Evolutionary conservation across 2,888 invertebrate genomes (phyloP).

Genomic region (Drosophila birchii): DNA sequence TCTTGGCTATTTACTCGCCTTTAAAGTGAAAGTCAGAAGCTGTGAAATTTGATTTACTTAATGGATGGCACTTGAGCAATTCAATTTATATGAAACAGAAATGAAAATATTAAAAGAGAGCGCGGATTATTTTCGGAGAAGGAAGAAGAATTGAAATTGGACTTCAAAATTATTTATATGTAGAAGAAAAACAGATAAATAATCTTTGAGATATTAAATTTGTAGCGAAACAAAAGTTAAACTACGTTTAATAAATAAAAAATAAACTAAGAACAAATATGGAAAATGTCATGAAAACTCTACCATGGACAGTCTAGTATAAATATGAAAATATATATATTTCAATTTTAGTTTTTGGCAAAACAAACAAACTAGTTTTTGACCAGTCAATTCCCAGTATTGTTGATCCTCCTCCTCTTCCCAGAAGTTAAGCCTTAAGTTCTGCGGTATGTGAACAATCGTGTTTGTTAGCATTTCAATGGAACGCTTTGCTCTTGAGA

Average conservation of each 20-base stretch:
- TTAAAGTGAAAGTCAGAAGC: constrained; percentile 7
- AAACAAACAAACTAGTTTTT: constrained; percentile 3
- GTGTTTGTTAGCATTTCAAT: constrained; percentile 24
- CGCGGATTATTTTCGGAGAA: not conserved
- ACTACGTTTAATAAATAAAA: not conserved
- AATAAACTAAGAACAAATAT: not conserved
- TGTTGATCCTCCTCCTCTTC: not conserved
- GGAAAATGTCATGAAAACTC: not conserved
- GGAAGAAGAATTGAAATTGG: not conserved
- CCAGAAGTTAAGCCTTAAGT: constrained; percentile 1
- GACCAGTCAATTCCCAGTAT: constrained; percentile 5
- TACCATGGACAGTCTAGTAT: too few species aligned
- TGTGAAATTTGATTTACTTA: constrained; percentile 19
- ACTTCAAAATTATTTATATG: not conserved
- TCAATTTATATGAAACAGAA: not conserved
- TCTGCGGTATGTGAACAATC: constrained; percentile 20
- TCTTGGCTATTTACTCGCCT: not conserved
- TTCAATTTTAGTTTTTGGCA: not conserved
- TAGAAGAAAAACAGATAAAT: not conserved
- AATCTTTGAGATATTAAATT: not conserved
- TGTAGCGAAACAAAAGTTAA: not conserved
- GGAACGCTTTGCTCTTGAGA: constrained; percentile 29
- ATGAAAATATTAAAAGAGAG: constrained; percentile 2
- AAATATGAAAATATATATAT: not conserved
- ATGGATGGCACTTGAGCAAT: constrained; percentile 9